phyloP scores from a whole-genome alignment of 2,888 invertebrate species.

The Drosophila atroscutellata region DNA sequence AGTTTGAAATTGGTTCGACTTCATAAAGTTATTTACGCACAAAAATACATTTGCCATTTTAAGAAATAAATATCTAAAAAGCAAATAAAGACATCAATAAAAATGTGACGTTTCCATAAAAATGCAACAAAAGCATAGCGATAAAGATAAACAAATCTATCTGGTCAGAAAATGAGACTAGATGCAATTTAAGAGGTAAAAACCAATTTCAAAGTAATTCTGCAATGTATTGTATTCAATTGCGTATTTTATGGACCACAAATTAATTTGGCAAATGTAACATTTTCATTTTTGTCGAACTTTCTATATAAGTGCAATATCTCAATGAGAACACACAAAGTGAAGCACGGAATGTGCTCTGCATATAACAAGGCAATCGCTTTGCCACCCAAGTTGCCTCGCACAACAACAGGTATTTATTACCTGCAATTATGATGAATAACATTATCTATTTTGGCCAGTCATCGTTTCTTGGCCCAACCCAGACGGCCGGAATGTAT shows the following conservation, averaged over 20 bases:
- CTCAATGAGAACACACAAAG: background rate
- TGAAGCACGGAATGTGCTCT: slow-evolving; percentile 10
- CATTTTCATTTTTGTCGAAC: background rate
- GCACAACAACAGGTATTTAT: slow-evolving; percentile 29
- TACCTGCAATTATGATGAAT: slow-evolving; percentile 58
- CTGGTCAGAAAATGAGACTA: background rate
- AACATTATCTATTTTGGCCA: slow-evolving; percentile 43
- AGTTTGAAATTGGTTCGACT: background rate
- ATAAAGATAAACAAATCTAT: background rate
- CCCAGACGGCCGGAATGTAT: background rate
- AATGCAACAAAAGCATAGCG: background rate
- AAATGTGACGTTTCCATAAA: background rate
- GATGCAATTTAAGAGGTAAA: background rate
- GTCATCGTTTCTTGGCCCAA: slow-evolving; percentile 34
- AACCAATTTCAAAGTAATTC: background rate
- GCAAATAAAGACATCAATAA: background rate
- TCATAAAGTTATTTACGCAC: background rate
- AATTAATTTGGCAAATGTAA: background rate
- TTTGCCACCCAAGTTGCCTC: slow-evolving; percentile 44
- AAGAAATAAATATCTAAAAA: background rate
- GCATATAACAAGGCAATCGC: slow-evolving; percentile 41
- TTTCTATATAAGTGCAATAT: background rate
- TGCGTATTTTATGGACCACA: background rate
- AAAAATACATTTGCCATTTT: background rate
- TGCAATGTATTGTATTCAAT: background rate